phyloP scores from a whole-genome alignment of 2,888 invertebrate genomes.

The Hemistola chrysoprasaria region DNA sequence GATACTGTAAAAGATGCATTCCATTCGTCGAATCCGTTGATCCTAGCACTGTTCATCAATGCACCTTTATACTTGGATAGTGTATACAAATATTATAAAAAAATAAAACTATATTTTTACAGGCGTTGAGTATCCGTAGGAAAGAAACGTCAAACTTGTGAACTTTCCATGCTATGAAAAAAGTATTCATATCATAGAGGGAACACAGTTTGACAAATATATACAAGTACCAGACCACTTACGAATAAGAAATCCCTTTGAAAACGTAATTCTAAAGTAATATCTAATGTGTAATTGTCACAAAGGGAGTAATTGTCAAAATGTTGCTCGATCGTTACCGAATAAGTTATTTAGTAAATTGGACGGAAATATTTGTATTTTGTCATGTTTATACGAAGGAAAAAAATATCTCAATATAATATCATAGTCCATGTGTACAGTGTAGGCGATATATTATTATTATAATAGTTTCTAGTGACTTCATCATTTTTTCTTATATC shows the following conservation, averaged over 20 bases:
- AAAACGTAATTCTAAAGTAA: conserved; percentile 36
- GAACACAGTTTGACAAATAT: conserved; percentile 37
- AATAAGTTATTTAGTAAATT: conserved; percentile 69
- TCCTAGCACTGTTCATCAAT: conserved; percentile 72
- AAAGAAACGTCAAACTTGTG: conserved; percentile 43
- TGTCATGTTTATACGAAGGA: conserved; percentile 79
- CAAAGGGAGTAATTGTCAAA: conserved; percentile 74
- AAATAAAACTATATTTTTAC: conserved; percentile 62
- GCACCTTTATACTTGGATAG: conserved; percentile 63
- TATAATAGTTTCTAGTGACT: conserved; percentile 57
- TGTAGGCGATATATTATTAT: conserved; percentile 63
- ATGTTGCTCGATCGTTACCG: conserved; percentile 78
- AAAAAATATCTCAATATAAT: conserved; percentile 75
- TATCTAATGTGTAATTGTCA: conserved; percentile 62
- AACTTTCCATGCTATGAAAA: conserved; percentile 30
- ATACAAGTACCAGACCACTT: conserved; percentile 59
- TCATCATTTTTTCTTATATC: conserved; percentile 65
- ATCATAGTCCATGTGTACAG: conserved; percentile 80
- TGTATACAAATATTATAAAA: conserved; percentile 45
- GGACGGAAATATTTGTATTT: conserved; percentile 78
- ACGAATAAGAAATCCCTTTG: conserved; percentile 55
- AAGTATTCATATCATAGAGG: conserved; percentile 17
- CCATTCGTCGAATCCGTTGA: conserved; percentile 69
- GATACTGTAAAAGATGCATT: conserved; percentile 76
- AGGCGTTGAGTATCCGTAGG: conserved; percentile 53